These are phyloP conservation scores for Drosophila melanocephala DNA, from an alignment of 2,888 invertebrate genomes.

Conservation along the genomic window DNA sequence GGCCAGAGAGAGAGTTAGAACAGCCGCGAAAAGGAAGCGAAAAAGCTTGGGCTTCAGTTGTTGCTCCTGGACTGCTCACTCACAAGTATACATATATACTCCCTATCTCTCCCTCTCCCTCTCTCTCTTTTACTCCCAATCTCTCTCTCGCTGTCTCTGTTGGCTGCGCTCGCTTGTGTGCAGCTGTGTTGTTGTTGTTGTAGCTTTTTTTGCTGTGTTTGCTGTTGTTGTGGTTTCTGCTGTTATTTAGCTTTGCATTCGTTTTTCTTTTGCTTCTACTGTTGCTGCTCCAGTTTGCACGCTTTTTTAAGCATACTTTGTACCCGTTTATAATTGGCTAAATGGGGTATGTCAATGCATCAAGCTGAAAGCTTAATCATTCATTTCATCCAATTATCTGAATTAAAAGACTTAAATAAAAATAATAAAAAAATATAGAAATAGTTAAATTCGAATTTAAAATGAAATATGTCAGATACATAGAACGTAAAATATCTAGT, in stretches of 20 bases:
- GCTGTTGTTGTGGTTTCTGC: constrained; percentile 49
- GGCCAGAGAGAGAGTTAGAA: constrained; percentile 34
- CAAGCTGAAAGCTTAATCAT: neutral
- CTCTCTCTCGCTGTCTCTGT: constrained; percentile 13
- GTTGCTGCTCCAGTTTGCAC: constrained; percentile 42
- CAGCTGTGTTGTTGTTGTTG: constrained; percentile 21
- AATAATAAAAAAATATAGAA: neutral
- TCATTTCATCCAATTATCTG: neutral
- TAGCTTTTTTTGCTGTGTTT: constrained; percentile 27
- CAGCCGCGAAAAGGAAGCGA: constrained; percentile 27
- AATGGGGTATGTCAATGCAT: neutral
- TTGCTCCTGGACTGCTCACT: constrained; percentile 19
- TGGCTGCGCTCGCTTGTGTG: constrained; percentile 30
- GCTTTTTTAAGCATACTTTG: constrained; percentile 14
- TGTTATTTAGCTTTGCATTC: constrained; percentile 45
- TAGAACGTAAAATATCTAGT: neutral
- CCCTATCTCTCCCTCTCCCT: neutral
- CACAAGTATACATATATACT: constrained; percentile 7
- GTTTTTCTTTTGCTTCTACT: constrained; percentile 15
- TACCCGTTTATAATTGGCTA: neutral
- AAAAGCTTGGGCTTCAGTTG: constrained; percentile 17
- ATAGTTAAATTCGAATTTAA: neutral
- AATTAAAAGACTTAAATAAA: neutral
- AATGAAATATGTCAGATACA: neutral
- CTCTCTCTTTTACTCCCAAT: constrained; percentile 4